Evolutionary conservation across 92 coral and sea anemone species (phyloP).

Genomic region (Diadumene lineata): DNA sequence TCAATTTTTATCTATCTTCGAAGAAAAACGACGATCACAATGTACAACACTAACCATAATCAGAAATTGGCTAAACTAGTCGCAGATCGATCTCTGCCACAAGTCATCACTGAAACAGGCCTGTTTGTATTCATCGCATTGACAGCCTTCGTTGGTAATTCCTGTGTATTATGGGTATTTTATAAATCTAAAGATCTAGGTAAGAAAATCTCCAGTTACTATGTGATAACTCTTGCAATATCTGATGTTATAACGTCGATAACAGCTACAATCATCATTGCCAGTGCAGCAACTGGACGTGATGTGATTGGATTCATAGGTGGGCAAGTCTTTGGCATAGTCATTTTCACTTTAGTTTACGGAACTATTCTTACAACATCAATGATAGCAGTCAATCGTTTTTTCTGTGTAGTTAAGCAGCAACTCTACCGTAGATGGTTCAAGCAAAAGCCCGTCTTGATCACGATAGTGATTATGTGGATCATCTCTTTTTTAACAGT

Average conservation of each 20-base stretch:
- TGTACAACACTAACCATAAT: background rate
- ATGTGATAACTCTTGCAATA: slow-evolving; percentile 28
- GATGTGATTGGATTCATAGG: slow-evolving; percentile 6
- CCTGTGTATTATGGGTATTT: slow-evolving; percentile 22
- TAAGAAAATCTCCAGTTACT: slow-evolving; percentile 15
- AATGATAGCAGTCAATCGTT: slow-evolving; percentile 31
- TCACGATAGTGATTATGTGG: slow-evolving; percentile 18
- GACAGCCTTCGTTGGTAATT: slow-evolving; percentile 27
- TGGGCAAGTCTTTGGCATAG: slow-evolving; percentile 1
- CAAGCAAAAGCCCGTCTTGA: slow-evolving; percentile 20
- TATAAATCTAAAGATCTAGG: slow-evolving; percentile 26
- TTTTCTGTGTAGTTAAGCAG: slow-evolving; percentile 33
- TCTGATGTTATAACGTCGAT: slow-evolving; percentile 21
- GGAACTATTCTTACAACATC: slow-evolving; percentile 31
- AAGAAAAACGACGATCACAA: background rate
- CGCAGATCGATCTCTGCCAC: background rate
- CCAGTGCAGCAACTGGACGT: background rate
- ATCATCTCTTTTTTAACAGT: background rate
- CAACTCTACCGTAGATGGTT: slow-evolving; percentile 27
- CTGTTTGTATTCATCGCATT: slow-evolving; percentile 17
- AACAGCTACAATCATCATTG: slow-evolving; percentile 4
- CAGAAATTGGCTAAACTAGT: slow-evolving; percentile 6
- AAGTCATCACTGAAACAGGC: slow-evolving; percentile 15
- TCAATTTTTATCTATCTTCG: too few species aligned
- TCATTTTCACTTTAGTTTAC: background rate